Base-by-base conservation (phyloP, 2,888 invertebrate species). In the Clunio marinus region DNA sequence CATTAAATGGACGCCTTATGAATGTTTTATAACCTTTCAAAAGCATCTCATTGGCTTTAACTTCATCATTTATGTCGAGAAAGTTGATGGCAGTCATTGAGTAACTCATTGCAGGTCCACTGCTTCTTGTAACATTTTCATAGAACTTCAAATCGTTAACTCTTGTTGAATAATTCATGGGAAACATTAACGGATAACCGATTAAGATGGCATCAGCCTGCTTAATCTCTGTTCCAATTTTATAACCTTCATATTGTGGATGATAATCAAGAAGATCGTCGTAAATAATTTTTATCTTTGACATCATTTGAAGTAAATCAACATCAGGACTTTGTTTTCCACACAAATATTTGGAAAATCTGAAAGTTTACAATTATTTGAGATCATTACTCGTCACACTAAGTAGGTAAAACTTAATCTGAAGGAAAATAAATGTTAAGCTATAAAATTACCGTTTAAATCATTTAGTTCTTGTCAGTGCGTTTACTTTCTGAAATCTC, bases 41-140 rank as follows among this genome's bases (percentile, higher is more conserved):
- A 71, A 85, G 84, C 71, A 82, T 76, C 1, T 73, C 72, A 0
- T 77, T 77, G 0, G 83, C 84, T 24, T 78, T 76, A 0, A 71
- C 70, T 1, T 73, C 71, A 37, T 83, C 77, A 1, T 75, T 77
- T 13, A 82, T 71, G 25, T 78, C 78, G 37, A 84, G 74, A 71
- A 82, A 82, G 7, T 83, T 84, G 1, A 84, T 80, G 0, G 83
- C 76, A 73, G 84, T 84, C 83, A 84, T 84, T 58, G 84, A 82
- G 84, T 84, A 85, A 1, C 84, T 84, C 84, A 85, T 85, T 0
- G 84, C 85, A 1, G 85, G 85, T 0, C 85, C 85, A 22, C 74
- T 77, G 55, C 73, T 73, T 1, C 84, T 77, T 0, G 84, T 85
- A 13, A 82, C 81, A 0, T 80, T 77, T 71, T 81, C 83, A 75